Base-by-base conservation (phyloP, 2,797 vertebrate genomes). In the Takifugu rubripes region DNA sequence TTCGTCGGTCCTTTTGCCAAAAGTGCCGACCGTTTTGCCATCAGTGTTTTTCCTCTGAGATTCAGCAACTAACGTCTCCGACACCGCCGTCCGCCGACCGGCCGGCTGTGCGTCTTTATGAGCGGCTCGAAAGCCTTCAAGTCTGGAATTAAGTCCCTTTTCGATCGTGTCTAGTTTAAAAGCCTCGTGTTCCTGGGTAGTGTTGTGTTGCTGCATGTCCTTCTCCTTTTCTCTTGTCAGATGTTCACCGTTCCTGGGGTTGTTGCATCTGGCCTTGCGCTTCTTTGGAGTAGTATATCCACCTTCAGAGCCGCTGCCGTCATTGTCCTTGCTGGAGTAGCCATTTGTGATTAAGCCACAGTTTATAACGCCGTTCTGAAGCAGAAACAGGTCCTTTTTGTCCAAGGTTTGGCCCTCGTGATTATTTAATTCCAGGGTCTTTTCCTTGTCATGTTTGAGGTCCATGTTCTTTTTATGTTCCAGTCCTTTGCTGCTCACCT, bases 281-380 rank as follows among this genome's bases (percentile, higher is more conserved):
- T 97, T 99, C 76, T 96, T 98, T 9, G 94, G 94, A 0, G 94
- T 96, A 62, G 94, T 95, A 80, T 97, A 98, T 82, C 96, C 94
- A 60, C 93, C 96, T 85, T 98, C 96, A 0, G 95, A 98, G 64
- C 96, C 93, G 6, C 96, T 98, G 52, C 95, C 95, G 71, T 98
- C 96, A 40, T 97, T 96, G 72, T 98, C 96, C 86, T 92, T 97
- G 82, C 93, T 83, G 53, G 94, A 87, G 59, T 93, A 98, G 84
- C 96, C 96, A 82, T 98, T 98, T n/a, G 92, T 93, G 78, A 98
- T 93, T 54, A 92, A 91, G 81, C 90, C 84, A 71, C 93, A 92
- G 83, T 93, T 91, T 58, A 94, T 85, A 59, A 97, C 75, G 5
- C 97, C 97, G 29, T 99, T 99, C 57, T 93, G 93, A 84, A 96